Conservation (phyloP, 2,113 vertebrate genomes). For the Riparia riparia region DNA sequence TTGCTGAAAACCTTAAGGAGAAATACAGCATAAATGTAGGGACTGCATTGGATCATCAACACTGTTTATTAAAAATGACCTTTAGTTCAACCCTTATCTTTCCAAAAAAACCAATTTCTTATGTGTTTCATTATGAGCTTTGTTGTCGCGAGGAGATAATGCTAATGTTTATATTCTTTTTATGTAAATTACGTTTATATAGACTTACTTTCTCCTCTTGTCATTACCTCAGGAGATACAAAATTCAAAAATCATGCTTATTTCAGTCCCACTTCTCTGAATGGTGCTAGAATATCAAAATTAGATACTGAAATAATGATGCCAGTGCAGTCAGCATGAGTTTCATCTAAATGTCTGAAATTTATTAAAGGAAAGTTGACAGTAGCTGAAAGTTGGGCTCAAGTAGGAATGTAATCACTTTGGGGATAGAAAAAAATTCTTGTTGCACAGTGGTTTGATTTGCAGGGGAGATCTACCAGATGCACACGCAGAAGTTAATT, state of each 20-base stretch:
- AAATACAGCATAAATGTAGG: neutral
- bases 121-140: neutral
- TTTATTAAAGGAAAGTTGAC: neutral
- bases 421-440: neutral
- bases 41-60: fast-evolving
- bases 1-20: neutral
- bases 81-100: neutral
- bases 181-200: neutral
- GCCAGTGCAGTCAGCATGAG: neutral
- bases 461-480: neutral
- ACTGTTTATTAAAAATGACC: neutral
- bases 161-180: neutral
- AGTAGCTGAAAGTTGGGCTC: neutral
- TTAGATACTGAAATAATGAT: neutral
- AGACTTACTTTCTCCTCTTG: neutral
- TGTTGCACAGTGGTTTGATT: neutral
- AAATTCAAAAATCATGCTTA: neutral
- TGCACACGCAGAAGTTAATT: neutral
- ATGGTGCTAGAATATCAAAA: neutral
- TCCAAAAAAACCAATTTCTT: neutral
- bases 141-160: neutral
- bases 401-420: neutral
- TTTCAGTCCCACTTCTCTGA: neutral
- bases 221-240: neutral
- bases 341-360: neutral